Evolutionary conservation across 2,888 invertebrate species (phyloP).

Genomic region (Agrotis segetum): DNA sequence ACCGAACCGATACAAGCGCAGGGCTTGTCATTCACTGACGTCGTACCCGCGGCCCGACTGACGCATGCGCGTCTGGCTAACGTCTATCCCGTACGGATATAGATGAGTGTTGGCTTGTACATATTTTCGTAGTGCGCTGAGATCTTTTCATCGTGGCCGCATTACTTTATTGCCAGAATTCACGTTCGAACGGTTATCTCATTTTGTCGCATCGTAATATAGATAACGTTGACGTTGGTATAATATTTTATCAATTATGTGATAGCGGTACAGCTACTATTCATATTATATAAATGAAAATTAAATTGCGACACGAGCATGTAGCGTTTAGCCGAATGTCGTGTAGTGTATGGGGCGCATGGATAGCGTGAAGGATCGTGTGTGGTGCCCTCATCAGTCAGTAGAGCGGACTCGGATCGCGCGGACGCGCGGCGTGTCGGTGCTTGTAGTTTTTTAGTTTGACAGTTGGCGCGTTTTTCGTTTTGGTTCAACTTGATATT

Average conservation of each 20-base stretch:
- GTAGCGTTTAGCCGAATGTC: conserved; percentile 74
- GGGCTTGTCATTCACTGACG: conserved; percentile 89
- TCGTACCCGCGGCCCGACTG: conserved; percentile 80
- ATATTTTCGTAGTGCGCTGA: conserved; percentile 81
- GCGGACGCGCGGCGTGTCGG: conserved; percentile 88
- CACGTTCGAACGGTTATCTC: conserved; percentile 83
- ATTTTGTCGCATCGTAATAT: conserved; percentile 88
- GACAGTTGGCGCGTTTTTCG: conserved; percentile 91
- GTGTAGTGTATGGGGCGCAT: conserved; percentile 76
- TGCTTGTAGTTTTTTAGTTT: conserved; percentile 91
- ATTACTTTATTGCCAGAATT: conserved; percentile 83
- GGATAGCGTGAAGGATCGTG: conserved; percentile 69
- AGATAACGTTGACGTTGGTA: conserved; percentile 84
- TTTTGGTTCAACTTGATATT: conserved; percentile 84
- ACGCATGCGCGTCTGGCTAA: conserved; percentile 90
- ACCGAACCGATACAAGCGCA: conserved; percentile 82
- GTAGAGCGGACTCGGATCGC: conserved; percentile 89
- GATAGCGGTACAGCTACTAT: conserved; percentile 82
- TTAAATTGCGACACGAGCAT: conserved; percentile 83
- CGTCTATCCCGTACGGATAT: conserved; percentile 87
- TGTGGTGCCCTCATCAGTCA: conserved; percentile 82
- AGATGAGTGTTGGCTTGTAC: conserved; percentile 83
- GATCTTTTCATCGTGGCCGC: conserved; percentile 85
- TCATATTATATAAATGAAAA: conserved; percentile 85
- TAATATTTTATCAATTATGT: conserved; percentile 86